Evolutionary conservation across 2,113 vertebrate species (phyloP), one percentile per base, ranked within the genome.

Genomic region (Dasypus novemcinctus): DNA sequence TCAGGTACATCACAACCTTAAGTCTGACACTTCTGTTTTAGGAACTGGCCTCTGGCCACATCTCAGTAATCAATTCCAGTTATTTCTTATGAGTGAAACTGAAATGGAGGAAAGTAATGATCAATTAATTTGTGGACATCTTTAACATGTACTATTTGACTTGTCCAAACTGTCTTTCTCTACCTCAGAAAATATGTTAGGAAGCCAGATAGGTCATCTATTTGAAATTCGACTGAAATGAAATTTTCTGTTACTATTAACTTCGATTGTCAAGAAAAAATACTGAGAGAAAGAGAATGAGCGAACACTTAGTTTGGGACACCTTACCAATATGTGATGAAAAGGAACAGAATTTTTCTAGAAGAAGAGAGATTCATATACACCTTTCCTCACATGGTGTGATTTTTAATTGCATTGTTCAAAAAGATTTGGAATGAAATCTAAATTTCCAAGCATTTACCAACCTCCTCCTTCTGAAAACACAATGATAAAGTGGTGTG

Each of bases 281-380:
- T 7, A 61, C 15, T 46, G 5, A 10, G 25, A 29, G 41, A 20
- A 31, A n/a, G 27, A 68, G 43, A 54, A 11, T 15, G 13, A 54
- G 12, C 49, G 7, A 49, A 20, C 4, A 12, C n/a, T n/a, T n/a
- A 27, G 49, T 1, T 20, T 1, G 21, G 21, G 8, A 7, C 12
- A 81, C 54, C 2, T 76, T 52, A 27, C 15, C 36, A 29, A 25
- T 69, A 41, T 9, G 27, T 54, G 27, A 80, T 69, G 57, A 69
- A 17, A 93, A 68, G 21, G 5, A 14, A 59, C 10, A 68, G 27
- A 87, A 59, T 66, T 36, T 71, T 21, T 64, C 1, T 25, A 33
- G 4, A 5, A n/a, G 43, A 76, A 29, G 27, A 80, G 1, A 75
- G 13, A 54, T 78, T 31, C 17, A 15, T 33, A 11, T 33, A 59